phyloP scores from a whole-genome alignment of 2,113 vertebrate species.

The Campylorhamphus procurvoides region DNA sequence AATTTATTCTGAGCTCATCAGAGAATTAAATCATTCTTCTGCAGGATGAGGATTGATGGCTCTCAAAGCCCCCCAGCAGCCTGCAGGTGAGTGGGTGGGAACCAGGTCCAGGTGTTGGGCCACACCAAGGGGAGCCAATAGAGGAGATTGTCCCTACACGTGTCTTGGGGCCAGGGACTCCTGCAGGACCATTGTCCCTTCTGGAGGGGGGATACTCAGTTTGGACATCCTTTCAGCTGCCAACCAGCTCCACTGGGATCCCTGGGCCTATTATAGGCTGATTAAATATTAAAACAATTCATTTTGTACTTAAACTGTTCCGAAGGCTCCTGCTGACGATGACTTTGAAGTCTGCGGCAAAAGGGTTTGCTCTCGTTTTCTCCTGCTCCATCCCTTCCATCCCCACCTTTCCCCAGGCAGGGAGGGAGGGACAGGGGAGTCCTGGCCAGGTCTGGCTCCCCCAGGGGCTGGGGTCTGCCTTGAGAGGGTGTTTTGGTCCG shows the following conservation, averaged over 20 bases:
- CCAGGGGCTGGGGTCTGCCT: neutral
- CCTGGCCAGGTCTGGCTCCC: neutral
- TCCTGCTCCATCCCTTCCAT: neutral
- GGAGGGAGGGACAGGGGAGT: neutral
- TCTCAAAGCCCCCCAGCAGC: fast-evolving
- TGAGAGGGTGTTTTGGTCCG: neutral
- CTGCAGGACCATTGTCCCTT: neutral
- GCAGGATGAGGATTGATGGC: neutral
- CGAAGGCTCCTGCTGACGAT: slow-evolving; percentile 60
- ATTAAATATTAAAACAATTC: slow-evolving; percentile 80
- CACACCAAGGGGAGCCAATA: fast-evolving
- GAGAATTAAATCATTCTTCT: neutral
- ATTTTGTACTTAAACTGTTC: slow-evolving; percentile 77
- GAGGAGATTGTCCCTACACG: neutral
- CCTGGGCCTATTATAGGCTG: slow-evolving; percentile 61
- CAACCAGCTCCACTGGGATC: slow-evolving; percentile 48
- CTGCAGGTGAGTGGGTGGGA: neutral
- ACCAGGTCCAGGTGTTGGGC: fast-evolving
- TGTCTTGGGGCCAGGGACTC: neutral
- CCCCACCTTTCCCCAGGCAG: neutral
- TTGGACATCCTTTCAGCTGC: slow-evolving; percentile 51
- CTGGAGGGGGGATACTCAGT: neutral
- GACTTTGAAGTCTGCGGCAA: slow-evolving; percentile 51
- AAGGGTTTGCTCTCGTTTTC: neutral
- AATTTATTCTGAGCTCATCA: neutral